These are phyloP conservation scores for Labroides dimidiatus DNA, from an alignment of 2,797 vertebrate species.

Conservation along the genomic window DNA sequence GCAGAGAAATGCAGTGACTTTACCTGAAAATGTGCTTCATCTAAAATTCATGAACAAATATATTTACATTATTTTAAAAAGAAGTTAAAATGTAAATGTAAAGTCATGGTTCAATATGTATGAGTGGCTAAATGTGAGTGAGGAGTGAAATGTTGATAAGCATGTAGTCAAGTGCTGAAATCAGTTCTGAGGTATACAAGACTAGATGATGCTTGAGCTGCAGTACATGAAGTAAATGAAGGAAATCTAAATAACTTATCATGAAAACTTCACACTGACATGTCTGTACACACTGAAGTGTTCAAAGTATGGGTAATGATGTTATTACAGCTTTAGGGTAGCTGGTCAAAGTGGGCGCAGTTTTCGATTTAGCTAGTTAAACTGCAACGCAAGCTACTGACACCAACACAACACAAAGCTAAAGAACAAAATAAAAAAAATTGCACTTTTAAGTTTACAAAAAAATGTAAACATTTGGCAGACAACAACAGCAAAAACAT, in stretches of 20 bases:
- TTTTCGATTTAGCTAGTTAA: background rate
- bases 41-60: conserved; percentile 31
- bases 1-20: background rate
- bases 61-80: conserved; percentile 60
- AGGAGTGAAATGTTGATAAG: background rate
- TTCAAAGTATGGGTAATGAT: background rate
- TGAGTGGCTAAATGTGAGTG: conserved; percentile 6
- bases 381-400: conserved; percentile 16
- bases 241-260: too few species aligned
- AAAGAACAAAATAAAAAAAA: conserved; percentile 57
- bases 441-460: conserved; percentile 38
- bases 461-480: conserved; percentile 53
- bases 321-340: background rate
- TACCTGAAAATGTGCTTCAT: conserved; percentile 16
- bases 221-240: conserved; percentile 2
- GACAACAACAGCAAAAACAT: conserved; percentile 79
- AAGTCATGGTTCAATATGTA: background rate
- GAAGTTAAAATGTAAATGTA: conserved; percentile 1
- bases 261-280: background rate
- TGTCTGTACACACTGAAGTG: background rate
- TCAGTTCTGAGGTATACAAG: conserved; percentile 16
- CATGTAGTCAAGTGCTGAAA: conserved; percentile 1
- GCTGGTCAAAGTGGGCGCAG: too few species aligned
- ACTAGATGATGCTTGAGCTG: conserved; percentile 14
- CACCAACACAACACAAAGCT: conserved; percentile 34